Evolutionary conservation across 2,113 vertebrate genomes (phyloP).

Genomic region (Ptilonorhynchus violaceus): DNA sequence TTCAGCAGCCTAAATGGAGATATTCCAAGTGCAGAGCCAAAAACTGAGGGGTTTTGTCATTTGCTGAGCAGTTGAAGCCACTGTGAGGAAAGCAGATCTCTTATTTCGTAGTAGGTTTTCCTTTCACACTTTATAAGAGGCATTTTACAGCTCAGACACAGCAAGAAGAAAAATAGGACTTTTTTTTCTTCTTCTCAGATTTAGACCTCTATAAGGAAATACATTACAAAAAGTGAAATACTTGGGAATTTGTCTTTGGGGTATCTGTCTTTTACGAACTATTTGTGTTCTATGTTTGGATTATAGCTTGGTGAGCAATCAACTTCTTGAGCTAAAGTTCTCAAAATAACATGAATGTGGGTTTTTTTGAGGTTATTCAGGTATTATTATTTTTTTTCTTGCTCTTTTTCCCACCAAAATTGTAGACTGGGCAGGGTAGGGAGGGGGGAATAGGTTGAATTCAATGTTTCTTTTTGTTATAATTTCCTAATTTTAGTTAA

Average conservation of each 20-base stretch:
- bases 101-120: not conserved
- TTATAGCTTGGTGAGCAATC: not conserved
- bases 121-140: not conserved
- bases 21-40: not conserved
- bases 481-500: not conserved
- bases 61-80: not conserved
- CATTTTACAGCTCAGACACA: fast-evolving
- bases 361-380: not conserved
- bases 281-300: not conserved
- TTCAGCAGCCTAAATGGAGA: not conserved
- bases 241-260: not conserved
- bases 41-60: not conserved
- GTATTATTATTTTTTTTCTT: not conserved
- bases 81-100: not conserved
- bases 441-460: fast-evolving
- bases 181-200: not conserved
- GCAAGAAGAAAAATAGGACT: not conserved
- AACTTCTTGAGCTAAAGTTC: not conserved
- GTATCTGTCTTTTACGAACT: not conserved
- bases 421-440: not conserved
- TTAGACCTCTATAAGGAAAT: not conserved
- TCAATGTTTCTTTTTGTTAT: not conserved
- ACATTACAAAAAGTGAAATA: not conserved
- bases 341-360: not conserved
- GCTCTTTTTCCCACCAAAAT: not conserved